These are phyloP conservation scores for Platycheirus albimanus DNA, from an alignment of 2,888 invertebrate genomes.

Conservation along the genomic window DNA sequence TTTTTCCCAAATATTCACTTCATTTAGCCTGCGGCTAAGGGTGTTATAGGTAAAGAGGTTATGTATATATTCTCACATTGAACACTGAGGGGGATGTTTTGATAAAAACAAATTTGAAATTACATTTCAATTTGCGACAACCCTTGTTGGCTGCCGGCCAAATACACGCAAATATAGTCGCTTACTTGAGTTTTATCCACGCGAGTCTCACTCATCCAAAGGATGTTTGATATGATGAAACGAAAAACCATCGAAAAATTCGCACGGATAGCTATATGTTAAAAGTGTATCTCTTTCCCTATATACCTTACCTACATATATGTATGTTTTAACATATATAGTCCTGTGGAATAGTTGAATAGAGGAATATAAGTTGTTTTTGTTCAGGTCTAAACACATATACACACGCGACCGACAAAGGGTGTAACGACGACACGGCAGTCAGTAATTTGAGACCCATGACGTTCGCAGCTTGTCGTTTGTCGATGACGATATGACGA, in stretches of 20 bases:
- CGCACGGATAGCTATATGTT: slow-evolving; percentile 48
- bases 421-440: slow-evolving; percentile 1
- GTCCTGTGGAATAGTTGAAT: slow-evolving; percentile 7
- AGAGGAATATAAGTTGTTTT: slow-evolving; percentile 27
- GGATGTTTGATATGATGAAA: slow-evolving; percentile 47
- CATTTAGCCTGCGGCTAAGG: slow-evolving; percentile 64
- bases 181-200: slow-evolving; percentile 1
- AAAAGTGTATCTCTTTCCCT: slow-evolving; percentile 59
- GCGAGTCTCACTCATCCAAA: slow-evolving; percentile 27
- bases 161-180: slow-evolving; percentile 41
- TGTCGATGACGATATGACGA: too few species aligned
- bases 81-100: slow-evolving; percentile 75
- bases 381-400: slow-evolving; percentile 18
- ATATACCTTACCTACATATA: too few species aligned
- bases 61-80: slow-evolving; percentile 24
- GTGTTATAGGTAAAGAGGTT: slow-evolving; percentile 51
- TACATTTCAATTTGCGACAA: slow-evolving; percentile 76
- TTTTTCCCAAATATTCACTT: slow-evolving; percentile 59
- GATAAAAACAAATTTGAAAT: slow-evolving; percentile 77
- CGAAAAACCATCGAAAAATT: slow-evolving; percentile 53
- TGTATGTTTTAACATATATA: not conserved
- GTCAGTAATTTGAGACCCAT: slow-evolving; percentile 60
- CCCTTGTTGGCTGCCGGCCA: slow-evolving; percentile 68
- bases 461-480: not conserved
- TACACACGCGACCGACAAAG: not conserved